Base-by-base conservation (phyloP, 2,113 vertebrate genomes). In the Actenoides hombroni region DNA sequence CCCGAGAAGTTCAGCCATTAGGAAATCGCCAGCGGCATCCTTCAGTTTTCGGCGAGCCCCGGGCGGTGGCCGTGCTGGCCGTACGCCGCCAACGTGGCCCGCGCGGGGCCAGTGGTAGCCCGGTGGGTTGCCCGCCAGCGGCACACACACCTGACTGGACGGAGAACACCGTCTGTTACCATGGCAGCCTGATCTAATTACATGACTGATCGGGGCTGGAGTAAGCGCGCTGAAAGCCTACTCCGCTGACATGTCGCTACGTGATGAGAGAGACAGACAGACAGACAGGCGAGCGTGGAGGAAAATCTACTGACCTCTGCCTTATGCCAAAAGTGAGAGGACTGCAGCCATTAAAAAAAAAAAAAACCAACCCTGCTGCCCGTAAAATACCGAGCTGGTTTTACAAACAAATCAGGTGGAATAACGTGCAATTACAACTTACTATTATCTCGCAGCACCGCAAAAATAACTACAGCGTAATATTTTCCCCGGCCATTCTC, bases 121-220 rank as follows among this genome's bases (percentile, higher is more conserved):
- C 90, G 53, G 33, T 23, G 88, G 84, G 92, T 95, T 82, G 84
- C 95, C 96, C 80, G 88, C 80, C 86, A 54, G 70, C 79, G 65
- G 88, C 95, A 97, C 97, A 98, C 98, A 97, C 97, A 98, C 98
- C 98, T 98, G 98, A 97, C 97, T 97, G 97, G 98, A 93, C 90
- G 35, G 95, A 95, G 96, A 97, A 97, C 94, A 97, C 97, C 96
- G 98, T 98, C 98, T 98, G 98, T 98, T 98, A 97, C 98, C 98
- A 98, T 98, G 98, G 98, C 97, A 98, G 98, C 98, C 96, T 95
- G 97, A 98, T 98, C 98, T 98, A 98, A 98, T 98, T 98, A 98
- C 98, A 98, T 91, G 97, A 98, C 96, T 97, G 98, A 98, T 98
- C 97, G 91, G 96, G 97, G 97, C 93, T 96, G 88, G 97, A 97